These are phyloP conservation scores for Cetoscarus ocellatus DNA, from an alignment of 2,797 vertebrate genomes.

Conservation along the genomic window DNA sequence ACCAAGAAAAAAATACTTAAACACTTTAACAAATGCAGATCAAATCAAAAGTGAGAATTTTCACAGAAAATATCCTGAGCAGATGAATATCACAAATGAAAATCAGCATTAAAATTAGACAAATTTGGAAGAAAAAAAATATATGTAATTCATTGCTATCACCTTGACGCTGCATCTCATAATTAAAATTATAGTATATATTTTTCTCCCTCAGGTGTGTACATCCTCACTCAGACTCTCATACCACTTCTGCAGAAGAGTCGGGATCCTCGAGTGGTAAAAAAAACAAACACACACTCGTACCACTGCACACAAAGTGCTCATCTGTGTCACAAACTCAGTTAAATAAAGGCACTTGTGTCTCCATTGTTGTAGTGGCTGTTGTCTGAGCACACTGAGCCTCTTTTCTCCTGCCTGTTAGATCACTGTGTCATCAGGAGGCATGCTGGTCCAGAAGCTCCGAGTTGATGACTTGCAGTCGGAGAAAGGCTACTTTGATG, in stretches of 20 bases:
- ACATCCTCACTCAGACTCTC: constrained; percentile 82
- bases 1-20: too few species aligned
- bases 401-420: constrained; percentile 60
- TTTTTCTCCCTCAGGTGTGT: constrained; percentile 68
- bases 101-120: too few species aligned
- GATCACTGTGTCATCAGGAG: constrained; percentile 86
- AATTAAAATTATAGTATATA: too few species aligned
- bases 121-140: too few species aligned
- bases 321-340: constrained; percentile 51
- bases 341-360: constrained; percentile 66
- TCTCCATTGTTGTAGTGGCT: constrained; percentile 44
- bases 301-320: constrained; percentile 30
- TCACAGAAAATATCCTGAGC: too few species aligned
- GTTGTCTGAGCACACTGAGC: constrained; percentile 64
- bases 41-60: too few species aligned
- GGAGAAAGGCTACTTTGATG: constrained; percentile 73
- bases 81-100: too few species aligned
- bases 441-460: constrained; percentile 86
- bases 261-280: constrained; percentile 83
- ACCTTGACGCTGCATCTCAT: too few species aligned
- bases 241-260: constrained; percentile 84
- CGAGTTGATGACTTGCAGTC: constrained; percentile 77
- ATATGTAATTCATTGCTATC: too few species aligned
- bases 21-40: too few species aligned
- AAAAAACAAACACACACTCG: constrained; percentile 35